Base-by-base conservation (phyloP, 2,888 invertebrate genomes). In the Cyclophora punctaria region DNA sequence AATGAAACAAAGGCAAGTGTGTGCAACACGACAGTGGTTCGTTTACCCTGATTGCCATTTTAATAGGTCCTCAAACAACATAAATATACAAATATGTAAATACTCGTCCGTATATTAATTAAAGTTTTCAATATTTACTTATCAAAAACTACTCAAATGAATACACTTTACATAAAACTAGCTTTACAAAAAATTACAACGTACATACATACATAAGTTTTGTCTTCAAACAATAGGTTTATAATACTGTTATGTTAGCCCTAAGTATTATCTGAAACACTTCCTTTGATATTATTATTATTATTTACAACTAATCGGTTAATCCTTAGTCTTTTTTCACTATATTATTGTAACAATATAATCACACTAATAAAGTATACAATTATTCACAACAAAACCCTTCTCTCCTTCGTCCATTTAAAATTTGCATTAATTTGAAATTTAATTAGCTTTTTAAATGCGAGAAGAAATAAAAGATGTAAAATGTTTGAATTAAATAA, bases 71-170 rank as follows among this genome's bases (percentile, higher is more conserved):
- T 49, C 58, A 59, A 62, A 50, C 37, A 59, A 53, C 49, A 52
- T 34, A 52, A 55, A 48, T 43, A 41, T 48, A 42, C 51, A 34
- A 44, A 33, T 4, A 41, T 48, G 44, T 48, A 56, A 55, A 75
- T 78, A 83, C 84, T 80, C 82, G 81, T 79, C 84, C 84, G 34
- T 44, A 37, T 37, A 76, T 71, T 66, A 67, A 63, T 69, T 64
- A 75, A 72, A 74, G 60, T 75, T 78, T 75, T 80, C 71, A 80
- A 83, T 83, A 78, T 80, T 83, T 80, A 84, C 83, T 85, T 87
- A 87, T 87, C 83, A 87, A 88, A 88, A 88, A 85, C 88, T 88
- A 87, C 88, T 69, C 73, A 69, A 82, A 78, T 75, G 63, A 83
- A 77, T 74, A 79, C 69, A 75, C 75, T 59, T 75, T 67, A 78